Percentiles rank a stretch among this genome's conserved stretches.
Conservation (phyloP, 2,113 vertebrate genomes). For the Pyxicephalus adspersus region DNA sequence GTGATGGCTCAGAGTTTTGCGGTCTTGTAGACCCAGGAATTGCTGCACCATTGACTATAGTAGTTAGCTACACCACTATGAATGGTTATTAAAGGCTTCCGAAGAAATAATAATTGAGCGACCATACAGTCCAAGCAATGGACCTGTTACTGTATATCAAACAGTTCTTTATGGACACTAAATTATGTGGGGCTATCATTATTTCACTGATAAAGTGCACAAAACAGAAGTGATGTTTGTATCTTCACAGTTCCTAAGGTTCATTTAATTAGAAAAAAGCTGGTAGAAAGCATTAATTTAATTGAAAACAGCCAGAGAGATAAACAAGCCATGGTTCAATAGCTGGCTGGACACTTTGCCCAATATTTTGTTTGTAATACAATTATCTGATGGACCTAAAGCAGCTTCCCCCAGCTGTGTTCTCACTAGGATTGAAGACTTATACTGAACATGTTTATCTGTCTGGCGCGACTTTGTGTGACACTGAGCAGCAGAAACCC, state of each 20-base stretch:
- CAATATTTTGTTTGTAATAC: constrained; percentile 25
- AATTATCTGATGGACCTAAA: constrained; percentile 44
- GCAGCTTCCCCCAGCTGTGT: constrained; percentile 15
- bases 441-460: not conserved
- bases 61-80: no score
- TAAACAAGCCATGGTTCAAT: constrained; percentile 29
- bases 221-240: constrained; percentile 25
- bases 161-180: not conserved
- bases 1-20: no score
- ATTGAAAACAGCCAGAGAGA: constrained; percentile 48
- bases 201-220: constrained; percentile 24
- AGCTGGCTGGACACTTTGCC: constrained; percentile 23
- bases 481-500: not conserved
- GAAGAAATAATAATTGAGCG: no score
- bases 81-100: no score
- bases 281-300: constrained; percentile 39
- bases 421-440: constrained; percentile 4
- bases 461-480: not conserved
- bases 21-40: no score
- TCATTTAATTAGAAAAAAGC: constrained; percentile 45
- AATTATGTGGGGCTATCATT: constrained; percentile 26
- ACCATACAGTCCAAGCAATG: not conserved
- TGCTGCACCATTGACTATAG: no score
- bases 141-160: not conserved
- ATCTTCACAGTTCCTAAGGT: constrained; percentile 11